These are phyloP conservation scores for Anguilla obscura DNA, from an alignment of 2,797 vertebrate species.

Conservation along the genomic window DNA sequence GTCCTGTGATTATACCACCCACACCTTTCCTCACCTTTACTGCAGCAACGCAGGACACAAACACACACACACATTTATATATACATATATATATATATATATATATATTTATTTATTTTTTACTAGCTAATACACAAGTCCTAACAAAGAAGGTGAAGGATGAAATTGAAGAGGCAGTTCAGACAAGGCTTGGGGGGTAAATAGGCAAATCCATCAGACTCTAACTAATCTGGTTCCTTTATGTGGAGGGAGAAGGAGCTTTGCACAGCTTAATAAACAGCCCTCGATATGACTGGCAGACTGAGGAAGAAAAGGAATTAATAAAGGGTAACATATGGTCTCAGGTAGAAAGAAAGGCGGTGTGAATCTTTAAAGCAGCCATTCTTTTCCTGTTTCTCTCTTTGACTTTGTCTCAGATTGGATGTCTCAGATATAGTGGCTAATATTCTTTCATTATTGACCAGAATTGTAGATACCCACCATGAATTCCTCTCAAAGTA, in stretches of 20 bases:
- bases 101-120: conserved; percentile 30
- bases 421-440: not conserved
- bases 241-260: conserved; percentile 39
- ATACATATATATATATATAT: not conserved
- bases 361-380: conserved; percentile 23
- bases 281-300: conserved; percentile 35
- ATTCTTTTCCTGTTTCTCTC: not conserved
- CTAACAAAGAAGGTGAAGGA: conserved; percentile 29
- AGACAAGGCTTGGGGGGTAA: conserved; percentile 54
- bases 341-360: conserved; percentile 15
- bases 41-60: conserved; percentile 53
- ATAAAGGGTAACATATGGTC: conserved; percentile 35
- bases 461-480: not conserved
- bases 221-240: conserved; percentile 56
- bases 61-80: not conserved
- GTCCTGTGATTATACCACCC: not conserved
- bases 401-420: not conserved
- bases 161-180: conserved; percentile 47
- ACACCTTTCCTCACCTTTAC: not conserved
- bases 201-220: conserved; percentile 54
- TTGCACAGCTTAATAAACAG: conserved; percentile 39
- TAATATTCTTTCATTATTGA: conserved; percentile 7
- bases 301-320: conserved; percentile 23
- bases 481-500: conserved; percentile 4
- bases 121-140: not conserved